Percentiles rank a stretch among this genome's conserved stretches.
Conservation (phyloP, 1,140 invertebrate species). For the Drosophila repletoides region DNA sequence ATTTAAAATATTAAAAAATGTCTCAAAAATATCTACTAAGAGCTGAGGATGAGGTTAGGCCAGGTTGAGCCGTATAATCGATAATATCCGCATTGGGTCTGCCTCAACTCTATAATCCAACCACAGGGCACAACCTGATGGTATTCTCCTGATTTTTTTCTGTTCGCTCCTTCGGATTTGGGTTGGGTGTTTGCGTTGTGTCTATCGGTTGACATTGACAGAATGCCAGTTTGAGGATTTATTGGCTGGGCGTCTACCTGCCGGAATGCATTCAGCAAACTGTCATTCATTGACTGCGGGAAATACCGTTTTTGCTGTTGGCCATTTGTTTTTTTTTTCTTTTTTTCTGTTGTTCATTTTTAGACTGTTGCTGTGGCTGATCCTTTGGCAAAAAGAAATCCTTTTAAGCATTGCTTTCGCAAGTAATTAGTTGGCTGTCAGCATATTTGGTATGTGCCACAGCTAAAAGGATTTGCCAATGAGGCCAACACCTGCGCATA, state of each 20-base stretch:
- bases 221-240: slow-evolving; percentile 45
- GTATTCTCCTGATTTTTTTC: slow-evolving; percentile 6
- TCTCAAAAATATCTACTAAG: too few species aligned
- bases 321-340: too few species aligned
- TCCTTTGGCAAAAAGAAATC: slow-evolving; percentile 39
- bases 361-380: slow-evolving; percentile 22
- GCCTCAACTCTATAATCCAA: slow-evolving; percentile 9
- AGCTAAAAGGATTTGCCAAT: slow-evolving; percentile 51
- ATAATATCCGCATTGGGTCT: not conserved
- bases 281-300: slow-evolving; percentile 39
- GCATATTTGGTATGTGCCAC: slow-evolving; percentile 33
- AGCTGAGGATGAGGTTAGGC: too few species aligned
- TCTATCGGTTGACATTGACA: slow-evolving; percentile 48
- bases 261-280: slow-evolving; percentile 10
- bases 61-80: not conserved
- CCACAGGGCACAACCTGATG: slow-evolving; percentile 22
- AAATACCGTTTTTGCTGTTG: slow-evolving; percentile 16
- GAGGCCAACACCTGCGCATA: slow-evolving; percentile 50
- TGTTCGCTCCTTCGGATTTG: not conserved
- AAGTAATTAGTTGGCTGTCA: slow-evolving; percentile 64
- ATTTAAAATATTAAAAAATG: too few species aligned
- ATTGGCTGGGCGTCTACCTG: slow-evolving; percentile 29
- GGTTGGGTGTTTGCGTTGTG: slow-evolving; percentile 13
- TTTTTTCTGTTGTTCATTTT: slow-evolving; percentile 20
- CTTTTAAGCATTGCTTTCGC: slow-evolving; percentile 45